These are phyloP conservation scores for Cheilosia pagana DNA, from an alignment of 2,888 invertebrate species.

Conservation along the genomic window DNA sequence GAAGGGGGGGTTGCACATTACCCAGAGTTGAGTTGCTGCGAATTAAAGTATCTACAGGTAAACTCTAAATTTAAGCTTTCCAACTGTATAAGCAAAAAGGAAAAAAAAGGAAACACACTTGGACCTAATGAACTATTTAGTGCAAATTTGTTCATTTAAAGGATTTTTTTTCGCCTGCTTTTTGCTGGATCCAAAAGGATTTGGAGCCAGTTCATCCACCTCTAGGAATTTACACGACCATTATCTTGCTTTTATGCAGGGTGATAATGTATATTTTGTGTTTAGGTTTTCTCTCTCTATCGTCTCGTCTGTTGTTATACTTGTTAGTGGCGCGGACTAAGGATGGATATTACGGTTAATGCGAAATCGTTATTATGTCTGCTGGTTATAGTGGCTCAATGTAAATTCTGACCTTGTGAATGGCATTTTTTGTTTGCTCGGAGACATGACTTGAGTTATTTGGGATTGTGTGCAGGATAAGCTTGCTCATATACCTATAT, in stretches of 20 bases:
- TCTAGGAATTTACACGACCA: constrained; percentile 22
- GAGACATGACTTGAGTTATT: neutral
- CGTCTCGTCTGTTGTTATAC: neutral
- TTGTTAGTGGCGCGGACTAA: constrained; percentile 17
- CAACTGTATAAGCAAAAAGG: neutral
- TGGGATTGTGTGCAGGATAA: too few relatives aligned
- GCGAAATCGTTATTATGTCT: constrained; percentile 64
- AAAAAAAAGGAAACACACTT: constrained; percentile 42
- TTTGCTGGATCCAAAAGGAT: neutral
- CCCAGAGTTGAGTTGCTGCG: constrained; percentile 52
- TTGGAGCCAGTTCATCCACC: constrained; percentile 54
- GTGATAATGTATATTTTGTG: constrained; percentile 51
- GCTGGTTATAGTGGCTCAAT: constrained; percentile 46
- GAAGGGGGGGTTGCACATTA: constrained; percentile 29
- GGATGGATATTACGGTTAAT: constrained; percentile 45
- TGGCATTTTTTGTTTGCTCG: constrained; percentile 19
- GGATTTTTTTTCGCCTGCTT: neutral
- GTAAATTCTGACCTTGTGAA: constrained; percentile 48
- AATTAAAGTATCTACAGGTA: constrained; percentile 75
- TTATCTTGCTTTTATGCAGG: constrained; percentile 49
- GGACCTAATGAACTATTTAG: constrained; percentile 65
- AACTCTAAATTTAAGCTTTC: constrained; percentile 33
- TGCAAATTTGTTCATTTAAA: constrained; percentile 27
- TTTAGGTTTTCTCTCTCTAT: constrained; percentile 26
- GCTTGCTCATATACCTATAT: too few relatives aligned